Evolutionary conservation across 2,113 vertebrate species (phyloP).

Genomic region (Podilymbus podiceps): DNA sequence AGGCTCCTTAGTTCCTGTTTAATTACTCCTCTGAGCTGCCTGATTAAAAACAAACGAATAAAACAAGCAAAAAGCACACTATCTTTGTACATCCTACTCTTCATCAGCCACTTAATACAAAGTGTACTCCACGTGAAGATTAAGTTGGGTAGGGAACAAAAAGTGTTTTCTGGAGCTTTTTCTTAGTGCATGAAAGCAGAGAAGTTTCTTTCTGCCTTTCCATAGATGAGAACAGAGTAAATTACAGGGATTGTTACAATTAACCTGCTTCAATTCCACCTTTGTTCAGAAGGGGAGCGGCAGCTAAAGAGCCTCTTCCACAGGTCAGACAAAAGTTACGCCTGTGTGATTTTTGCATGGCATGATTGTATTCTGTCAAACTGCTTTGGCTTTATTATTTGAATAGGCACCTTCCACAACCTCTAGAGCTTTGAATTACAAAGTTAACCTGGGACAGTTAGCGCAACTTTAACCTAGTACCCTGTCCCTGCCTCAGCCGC

Average conservation of each 20-base stretch:
- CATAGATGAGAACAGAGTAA: background rate
- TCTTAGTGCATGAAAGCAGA: background rate
- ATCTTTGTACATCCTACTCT: background rate
- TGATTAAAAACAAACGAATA: slow-evolving; percentile 9
- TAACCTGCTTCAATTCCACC: background rate
- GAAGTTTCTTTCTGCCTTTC: background rate
- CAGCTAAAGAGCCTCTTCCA: background rate
- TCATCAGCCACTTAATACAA: background rate
- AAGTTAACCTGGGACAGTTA: background rate
- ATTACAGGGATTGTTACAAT: background rate
- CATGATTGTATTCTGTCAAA: background rate
- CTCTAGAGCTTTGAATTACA: background rate
- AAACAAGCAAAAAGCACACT: background rate
- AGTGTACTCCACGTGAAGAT: background rate
- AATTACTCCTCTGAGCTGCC: background rate
- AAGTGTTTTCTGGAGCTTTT: background rate
- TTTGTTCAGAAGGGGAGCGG: background rate
- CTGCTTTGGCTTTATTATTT: background rate
- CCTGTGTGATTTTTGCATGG: background rate
- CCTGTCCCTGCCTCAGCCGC: background rate
- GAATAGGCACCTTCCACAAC: background rate
- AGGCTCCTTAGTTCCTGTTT: background rate
- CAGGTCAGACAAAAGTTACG: background rate
- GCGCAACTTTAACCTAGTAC: background rate
- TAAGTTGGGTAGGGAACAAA: background rate